These are phyloP conservation scores for Halesus radiatus DNA, from an alignment of 1,140 invertebrate species.

Conservation along the genomic window DNA sequence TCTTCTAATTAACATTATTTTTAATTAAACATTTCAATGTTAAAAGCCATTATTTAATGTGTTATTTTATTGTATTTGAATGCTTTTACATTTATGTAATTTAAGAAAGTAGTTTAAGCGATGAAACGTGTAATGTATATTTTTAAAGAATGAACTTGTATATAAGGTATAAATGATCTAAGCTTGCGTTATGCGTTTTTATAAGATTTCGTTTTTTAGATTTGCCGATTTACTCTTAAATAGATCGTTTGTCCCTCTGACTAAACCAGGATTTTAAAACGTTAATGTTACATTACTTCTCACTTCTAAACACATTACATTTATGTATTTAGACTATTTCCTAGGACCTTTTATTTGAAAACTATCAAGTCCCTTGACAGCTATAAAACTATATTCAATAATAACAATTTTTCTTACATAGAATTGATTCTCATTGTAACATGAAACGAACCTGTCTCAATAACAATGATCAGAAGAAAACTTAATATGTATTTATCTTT, in stretches of 20 bases:
- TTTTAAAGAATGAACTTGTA: conserved; percentile 38
- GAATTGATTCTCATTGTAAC: neutral
- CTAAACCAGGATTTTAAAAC: too few species aligned
- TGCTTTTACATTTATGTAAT: conserved; percentile 33
- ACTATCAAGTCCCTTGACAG: conserved; percentile 3
- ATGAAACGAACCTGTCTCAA: neutral
- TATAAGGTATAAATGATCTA: conserved; percentile 18
- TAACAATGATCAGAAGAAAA: conserved; percentile 18
- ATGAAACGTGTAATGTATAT: conserved; percentile 31
- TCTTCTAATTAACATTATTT: conserved; percentile 9
- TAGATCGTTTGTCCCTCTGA: too few species aligned
- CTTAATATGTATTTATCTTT: conserved; percentile 3
- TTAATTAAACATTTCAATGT: conserved; percentile 37
- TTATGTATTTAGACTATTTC: too few species aligned
- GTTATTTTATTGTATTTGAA: conserved; percentile 44
- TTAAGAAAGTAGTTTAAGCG: conserved; percentile 16
- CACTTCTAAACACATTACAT: too few species aligned
- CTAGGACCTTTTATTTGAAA: too few species aligned
- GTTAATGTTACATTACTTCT: too few species aligned
- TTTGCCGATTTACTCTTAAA: neutral
- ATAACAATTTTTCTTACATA: neutral
- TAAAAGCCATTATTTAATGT: conserved; percentile 51
- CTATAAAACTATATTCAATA: neutral
- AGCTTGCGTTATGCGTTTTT: conserved; percentile 21
- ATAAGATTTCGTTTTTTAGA: conserved; percentile 8